A percentile compares a stretch with the other conserved stretches of the same genome.
phyloP scores from a whole-genome alignment of 2,113 vertebrate species.

The Rhinoptilus africanus region DNA sequence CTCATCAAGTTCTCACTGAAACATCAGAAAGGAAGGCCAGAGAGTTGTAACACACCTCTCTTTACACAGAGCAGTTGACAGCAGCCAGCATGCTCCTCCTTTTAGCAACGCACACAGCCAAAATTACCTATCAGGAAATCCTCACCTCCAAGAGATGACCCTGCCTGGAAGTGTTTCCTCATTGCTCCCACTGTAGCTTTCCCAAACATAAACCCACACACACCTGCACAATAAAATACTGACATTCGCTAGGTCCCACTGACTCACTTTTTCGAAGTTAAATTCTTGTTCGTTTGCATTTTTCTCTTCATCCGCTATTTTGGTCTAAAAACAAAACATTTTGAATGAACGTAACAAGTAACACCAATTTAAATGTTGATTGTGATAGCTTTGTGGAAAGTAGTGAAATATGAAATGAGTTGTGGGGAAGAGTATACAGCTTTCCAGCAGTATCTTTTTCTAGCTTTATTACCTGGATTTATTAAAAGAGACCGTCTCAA shows the following conservation, averaged over 20 bases:
- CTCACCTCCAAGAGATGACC: background rate
- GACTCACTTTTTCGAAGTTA: conserved; percentile 88
- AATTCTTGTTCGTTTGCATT: conserved; percentile 68
- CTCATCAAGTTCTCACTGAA: background rate
- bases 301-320: conserved; percentile 39
- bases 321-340: conserved; percentile 41
- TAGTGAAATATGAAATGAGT: background rate
- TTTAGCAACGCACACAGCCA: background rate
- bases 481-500: background rate
- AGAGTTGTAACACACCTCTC: background rate
- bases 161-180: background rate
- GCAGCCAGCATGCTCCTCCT: background rate
- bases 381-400: background rate
- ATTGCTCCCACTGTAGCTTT: fast-evolving
- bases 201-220: background rate
- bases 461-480: background rate
- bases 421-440: background rate
- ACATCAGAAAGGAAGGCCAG: background rate
- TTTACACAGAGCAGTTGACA: background rate
- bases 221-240: background rate
- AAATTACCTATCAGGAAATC: background rate
- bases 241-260: background rate
- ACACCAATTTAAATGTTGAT: background rate
- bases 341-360: background rate
- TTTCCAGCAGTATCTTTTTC: background rate